A percentile compares a stretch with the other conserved stretches of the same genome.
These are phyloP conservation scores for Chaenodraco wilsoni DNA, from an alignment of 2,797 vertebrate genomes.

Conservation along the genomic window DNA sequence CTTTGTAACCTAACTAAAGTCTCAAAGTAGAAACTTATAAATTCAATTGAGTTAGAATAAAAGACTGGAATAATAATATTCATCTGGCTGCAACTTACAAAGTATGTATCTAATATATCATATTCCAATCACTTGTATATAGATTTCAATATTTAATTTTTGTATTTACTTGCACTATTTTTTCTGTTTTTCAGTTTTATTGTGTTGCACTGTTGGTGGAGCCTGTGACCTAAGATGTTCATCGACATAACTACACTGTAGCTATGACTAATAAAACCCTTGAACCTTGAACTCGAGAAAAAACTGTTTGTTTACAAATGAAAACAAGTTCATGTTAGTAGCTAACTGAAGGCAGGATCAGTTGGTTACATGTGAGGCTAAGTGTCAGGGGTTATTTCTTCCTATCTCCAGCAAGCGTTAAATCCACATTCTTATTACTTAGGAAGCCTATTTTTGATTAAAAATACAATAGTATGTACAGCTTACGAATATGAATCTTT, in stretches of 20 bases:
- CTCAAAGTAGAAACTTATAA: neutral
- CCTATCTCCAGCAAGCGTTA: neutral
- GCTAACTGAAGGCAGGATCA: neutral
- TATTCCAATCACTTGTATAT: no score
- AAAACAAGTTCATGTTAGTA: neutral
- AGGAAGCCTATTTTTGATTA: neutral
- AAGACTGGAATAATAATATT: no score
- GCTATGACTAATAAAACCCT: no score
- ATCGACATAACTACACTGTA: no score
- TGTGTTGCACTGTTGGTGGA: no score
- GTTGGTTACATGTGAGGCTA: neutral
- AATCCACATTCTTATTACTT: no score
- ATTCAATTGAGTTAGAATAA: no score
- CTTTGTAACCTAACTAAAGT: neutral
- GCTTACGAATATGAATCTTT: neutral
- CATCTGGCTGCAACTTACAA: no score
- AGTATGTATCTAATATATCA: neutral
- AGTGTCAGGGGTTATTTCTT: neutral
- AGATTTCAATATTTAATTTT: no score
- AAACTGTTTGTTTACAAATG: neutral
- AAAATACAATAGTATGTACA: neutral
- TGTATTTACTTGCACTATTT: no score
- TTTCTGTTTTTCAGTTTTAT: no score
- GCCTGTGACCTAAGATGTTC: no score
- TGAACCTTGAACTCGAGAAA: neutral